phyloP scores from a whole-genome alignment of 2,113 vertebrate species.

The Stigmatopora nigra region DNA sequence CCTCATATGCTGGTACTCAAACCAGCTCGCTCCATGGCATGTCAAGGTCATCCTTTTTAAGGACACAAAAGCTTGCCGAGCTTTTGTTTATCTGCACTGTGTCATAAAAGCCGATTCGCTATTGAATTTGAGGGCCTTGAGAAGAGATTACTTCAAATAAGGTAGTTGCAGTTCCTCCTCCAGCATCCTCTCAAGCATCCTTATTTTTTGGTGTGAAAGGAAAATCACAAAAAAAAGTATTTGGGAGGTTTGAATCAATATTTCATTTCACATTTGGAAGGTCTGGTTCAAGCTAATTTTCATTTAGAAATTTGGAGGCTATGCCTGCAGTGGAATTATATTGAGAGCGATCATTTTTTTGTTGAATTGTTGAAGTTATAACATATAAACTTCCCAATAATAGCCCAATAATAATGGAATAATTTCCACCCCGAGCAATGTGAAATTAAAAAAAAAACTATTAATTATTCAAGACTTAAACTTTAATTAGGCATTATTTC shows the following conservation, averaged over 20 bases:
- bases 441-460: too few species aligned
- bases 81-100: conserved; percentile 26
- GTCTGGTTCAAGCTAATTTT: conserved; percentile 35
- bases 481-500: neutral
- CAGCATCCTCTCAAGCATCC: conserved; percentile 21
- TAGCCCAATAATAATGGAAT: neutral
- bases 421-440: neutral
- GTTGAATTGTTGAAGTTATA: conserved; percentile 17
- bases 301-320: conserved; percentile 29
- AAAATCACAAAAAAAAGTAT: conserved; percentile 12
- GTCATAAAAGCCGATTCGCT: conserved; percentile 3
- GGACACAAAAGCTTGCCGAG: conserved; percentile 22
- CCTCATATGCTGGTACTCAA: neutral
- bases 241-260: conserved; percentile 45
- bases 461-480: neutral
- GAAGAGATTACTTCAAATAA: neutral
- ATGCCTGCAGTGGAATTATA: conserved; percentile 16
- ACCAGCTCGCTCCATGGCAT: neutral
- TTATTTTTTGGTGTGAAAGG: conserved; percentile 24
- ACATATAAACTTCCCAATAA: neutral
- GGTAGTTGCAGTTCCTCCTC: conserved; percentile 4
- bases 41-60: conserved; percentile 44
- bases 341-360: conserved; percentile 25
- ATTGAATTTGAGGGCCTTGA: neutral
- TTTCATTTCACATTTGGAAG: conserved; percentile 45